Conservation (phyloP, 2,888 invertebrate genomes). For the Drymonia ruficornis region DNA sequence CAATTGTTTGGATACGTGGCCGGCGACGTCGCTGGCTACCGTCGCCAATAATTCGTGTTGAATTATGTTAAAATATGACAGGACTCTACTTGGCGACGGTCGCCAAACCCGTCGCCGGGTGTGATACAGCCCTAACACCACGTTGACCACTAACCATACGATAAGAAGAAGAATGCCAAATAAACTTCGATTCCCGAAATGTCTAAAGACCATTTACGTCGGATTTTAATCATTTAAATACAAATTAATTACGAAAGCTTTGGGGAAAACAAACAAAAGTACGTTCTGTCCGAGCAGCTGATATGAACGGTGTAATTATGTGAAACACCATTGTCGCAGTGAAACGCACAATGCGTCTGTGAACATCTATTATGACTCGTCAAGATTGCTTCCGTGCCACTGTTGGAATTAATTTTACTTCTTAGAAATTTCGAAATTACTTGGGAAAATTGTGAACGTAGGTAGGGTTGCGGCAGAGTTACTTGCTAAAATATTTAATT, state of each 20-base stretch:
- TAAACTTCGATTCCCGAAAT: no score
- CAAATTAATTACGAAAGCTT: slow-evolving; percentile 4
- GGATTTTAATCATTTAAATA: neutral
- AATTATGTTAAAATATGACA: no score
- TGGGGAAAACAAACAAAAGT: neutral
- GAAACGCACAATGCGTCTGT: slow-evolving; percentile 6
- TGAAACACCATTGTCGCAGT: slow-evolving; percentile 10
- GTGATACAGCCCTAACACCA: no score
- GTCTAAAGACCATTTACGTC: neutral
- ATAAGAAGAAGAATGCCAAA: no score
- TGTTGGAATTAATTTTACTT: slow-evolving; percentile 4
- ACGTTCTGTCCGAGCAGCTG: neutral
- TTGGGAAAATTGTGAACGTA: neutral
- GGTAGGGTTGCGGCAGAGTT: neutral
- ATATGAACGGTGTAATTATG: slow-evolving; percentile 9
- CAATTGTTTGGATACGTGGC: no score
- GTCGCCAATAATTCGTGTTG: no score
- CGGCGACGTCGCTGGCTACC: no score
- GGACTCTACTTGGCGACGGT: no score
- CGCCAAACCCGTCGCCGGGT: no score
- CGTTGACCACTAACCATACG: no score
- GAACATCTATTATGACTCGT: neutral
- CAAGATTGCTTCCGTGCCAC: slow-evolving; percentile 3
- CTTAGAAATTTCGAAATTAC: slow-evolving; percentile 3
- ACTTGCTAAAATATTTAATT: no score